Evolutionary conservation across 2,113 vertebrate genomes (phyloP), one percentile per base, ranked within the genome.

Genomic region (Bos indicus): DNA sequence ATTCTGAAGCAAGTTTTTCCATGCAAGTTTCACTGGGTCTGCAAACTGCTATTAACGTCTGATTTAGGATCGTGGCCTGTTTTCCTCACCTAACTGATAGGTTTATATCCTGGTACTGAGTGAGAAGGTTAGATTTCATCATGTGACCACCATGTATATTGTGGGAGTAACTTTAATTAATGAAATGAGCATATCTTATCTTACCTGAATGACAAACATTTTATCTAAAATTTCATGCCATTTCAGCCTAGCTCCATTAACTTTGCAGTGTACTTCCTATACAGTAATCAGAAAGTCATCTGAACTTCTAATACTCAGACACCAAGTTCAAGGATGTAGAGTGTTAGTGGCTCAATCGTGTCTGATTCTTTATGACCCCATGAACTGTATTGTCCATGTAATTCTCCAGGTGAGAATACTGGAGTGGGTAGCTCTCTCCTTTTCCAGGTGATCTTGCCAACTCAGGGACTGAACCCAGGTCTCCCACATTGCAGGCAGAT

Each of bases 1-100:
- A 87, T 59, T 88, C 83, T 62, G 92, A 89, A 84, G 84, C 83
- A 90, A 59, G 64, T 36, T 91, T 96, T 93, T 97, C 92, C 92
- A 43, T 80, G 87, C 67, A 77, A 33, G 30, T 97, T 93, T 95
- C 80, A 51, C 51, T 56, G 52, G 57, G 81, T 87, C 57, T 43
- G 2, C 51, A 57, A 90, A 81, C 71, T 52, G 40, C 48, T 83
- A 23, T 86, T 62, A 91, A 30, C 15, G 1, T 82, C 81, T 91
- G 78, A 74, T 56, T 90, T 89, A 88, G 48, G 16, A 40, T 7
- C 52, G 74, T 52, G 52, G 81, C 26, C 48, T 51, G 43, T 88
- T 85, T 94, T 97, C 93, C 67, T 78, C 26, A 40, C 46, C 33
- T 60, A 77, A 43, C 33, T 64, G 33, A 67, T 62, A 57, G 67